Evolutionary conservation across 2,113 vertebrate species (phyloP).

Genomic region (Pteropus alecto): DNA sequence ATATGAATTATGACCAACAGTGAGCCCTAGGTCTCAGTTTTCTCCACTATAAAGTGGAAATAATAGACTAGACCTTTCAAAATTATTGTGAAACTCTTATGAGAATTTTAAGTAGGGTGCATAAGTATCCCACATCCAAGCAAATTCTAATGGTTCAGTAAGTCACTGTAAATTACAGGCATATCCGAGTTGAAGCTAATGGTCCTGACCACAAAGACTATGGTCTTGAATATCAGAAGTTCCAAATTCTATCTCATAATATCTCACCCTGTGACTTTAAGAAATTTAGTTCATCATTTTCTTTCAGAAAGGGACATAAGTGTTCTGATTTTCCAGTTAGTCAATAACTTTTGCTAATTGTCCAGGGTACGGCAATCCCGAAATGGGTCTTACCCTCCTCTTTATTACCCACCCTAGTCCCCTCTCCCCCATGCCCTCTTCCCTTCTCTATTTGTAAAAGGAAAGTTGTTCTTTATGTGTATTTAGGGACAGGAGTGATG

Average conservation of each 20-base stretch:
- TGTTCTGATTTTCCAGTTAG: not conserved
- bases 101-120: not conserved
- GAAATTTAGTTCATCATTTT: not conserved
- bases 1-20: not conserved
- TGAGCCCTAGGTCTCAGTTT: not conserved
- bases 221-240: not conserved
- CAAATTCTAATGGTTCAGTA: not conserved
- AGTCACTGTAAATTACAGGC: not conserved
- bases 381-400: not conserved
- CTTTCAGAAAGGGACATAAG: not conserved
- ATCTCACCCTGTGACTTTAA: not conserved
- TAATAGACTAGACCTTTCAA: not conserved
- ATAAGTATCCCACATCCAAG: not conserved
- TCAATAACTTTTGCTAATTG: not conserved
- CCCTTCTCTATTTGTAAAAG: not conserved
- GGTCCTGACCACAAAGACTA: not conserved
- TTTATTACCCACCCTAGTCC: fast-evolving
- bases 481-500: not conserved
- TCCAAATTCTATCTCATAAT: not conserved
- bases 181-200: not conserved
- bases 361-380: not conserved
- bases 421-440: not conserved
- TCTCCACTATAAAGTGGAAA: not conserved
- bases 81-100: not conserved
- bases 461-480: not conserved